Conservation (phyloP, 1,140 invertebrate genomes). For the Saccostrea echinata region DNA sequence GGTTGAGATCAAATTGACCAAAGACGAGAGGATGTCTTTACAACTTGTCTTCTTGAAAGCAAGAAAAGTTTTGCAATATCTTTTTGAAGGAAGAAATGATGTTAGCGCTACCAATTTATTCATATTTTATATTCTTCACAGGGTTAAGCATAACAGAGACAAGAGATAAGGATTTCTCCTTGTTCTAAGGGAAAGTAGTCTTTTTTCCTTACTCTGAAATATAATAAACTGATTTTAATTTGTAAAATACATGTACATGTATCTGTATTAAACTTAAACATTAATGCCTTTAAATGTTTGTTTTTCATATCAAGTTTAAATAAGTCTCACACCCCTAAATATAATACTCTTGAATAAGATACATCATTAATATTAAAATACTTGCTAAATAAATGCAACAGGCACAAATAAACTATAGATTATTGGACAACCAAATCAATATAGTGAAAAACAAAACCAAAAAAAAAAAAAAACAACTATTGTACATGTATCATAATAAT, state of each 20-base stretch:
- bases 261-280: neutral
- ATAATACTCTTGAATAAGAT: slow-evolving; percentile 30
- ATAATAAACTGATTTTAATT: neutral
- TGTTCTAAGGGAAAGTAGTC: too few relatives aligned
- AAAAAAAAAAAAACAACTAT: neutral
- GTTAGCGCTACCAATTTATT: too few relatives aligned
- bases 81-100: too few relatives aligned
- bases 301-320: neutral
- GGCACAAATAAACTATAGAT: neutral
- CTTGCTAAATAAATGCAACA: neutral
- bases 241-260: too few relatives aligned
- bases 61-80: too few relatives aligned
- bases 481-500: neutral
- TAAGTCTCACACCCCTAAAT: neutral
- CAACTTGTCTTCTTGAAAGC: too few relatives aligned
- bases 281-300: neutral
- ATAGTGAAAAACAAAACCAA: neutral
- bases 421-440: neutral
- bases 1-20: too few relatives aligned
- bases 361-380: neutral
- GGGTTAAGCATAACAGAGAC: too few relatives aligned
- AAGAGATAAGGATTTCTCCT: too few relatives aligned
- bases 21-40: too few relatives aligned
- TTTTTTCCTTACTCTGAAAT: neutral
- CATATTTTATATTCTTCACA: too few relatives aligned